Base-by-base conservation (phyloP, 37 sponge, comb jelly and placozoan genomes). In the Dysidea cf. avara region DNA sequence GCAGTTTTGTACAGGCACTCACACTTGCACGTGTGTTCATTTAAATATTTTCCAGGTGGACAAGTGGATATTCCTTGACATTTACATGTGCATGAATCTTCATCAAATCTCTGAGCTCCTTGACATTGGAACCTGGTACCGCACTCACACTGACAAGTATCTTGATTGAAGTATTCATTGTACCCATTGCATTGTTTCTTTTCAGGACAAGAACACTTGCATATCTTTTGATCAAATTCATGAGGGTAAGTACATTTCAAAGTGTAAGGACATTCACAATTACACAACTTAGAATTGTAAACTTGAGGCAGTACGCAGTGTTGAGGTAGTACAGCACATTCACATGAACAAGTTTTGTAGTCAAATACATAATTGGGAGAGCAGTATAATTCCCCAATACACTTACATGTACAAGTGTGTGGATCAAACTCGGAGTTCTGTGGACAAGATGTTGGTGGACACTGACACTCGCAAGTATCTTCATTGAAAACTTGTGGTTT, bases 61-160 rank as follows among this genome's bases (percentile, higher is more conserved):
- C 80, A 79, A 12, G 24, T 29, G n/a, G 49, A 62, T 43, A 14
- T 25, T 17, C 0, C 3, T 3, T 61, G 64, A 32, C 81, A 80
- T 17, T 52, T 70, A 79, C 80, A 79, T 39, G 29, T 28, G 48
- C 80, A 79, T 43, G 5, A 12, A 1, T 72, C 5, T 7, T 6
- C 4, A 71, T 71, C 56, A 22, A 39, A 69, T 12, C n/a, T 26
- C 51, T 69, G 57, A 13, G 22, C 64, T 18, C 53, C 21, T 0
- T 18, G 18, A 52, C 80, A 79, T 22, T 22, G 33, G 16, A 29
- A 62, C 26, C 12, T 25, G 13, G 0, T 9, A 4, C 63, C 53
- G 31, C 81, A 80, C 16, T 52, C 80, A 69, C 80, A 79, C 39
- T 58, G 47, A 39, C 80, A 79, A 5, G 70, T 61, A 26, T 69